These are phyloP conservation scores for Gasteruption jaculator DNA, from an alignment of 2,888 invertebrate genomes.

Conservation along the genomic window DNA sequence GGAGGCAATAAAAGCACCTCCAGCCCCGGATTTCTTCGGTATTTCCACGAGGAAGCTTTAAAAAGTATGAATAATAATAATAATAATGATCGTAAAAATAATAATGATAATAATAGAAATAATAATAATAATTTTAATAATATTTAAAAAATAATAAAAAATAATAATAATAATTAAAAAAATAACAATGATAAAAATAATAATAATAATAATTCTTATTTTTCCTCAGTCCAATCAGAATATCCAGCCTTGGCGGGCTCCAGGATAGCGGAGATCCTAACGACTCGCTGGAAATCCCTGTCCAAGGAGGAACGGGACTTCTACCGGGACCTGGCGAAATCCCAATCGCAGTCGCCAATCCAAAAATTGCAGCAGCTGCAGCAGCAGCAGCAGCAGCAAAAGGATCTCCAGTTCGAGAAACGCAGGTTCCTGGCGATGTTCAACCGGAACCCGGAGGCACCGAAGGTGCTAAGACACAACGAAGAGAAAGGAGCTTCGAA, in stretches of 20 bases:
- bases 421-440: constrained; percentile 35
- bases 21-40: too few relatives aligned
- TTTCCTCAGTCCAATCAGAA: constrained; percentile 34
- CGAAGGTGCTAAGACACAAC: too few relatives aligned
- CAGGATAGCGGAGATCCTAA: constrained; percentile 45
- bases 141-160: too few relatives aligned
- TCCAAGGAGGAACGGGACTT: constrained; percentile 44
- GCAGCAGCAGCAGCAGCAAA: constrained; percentile 16
- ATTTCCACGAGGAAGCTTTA: too few relatives aligned
- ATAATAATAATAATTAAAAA: too few relatives aligned
- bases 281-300: constrained; percentile 45
- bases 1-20: too few relatives aligned
- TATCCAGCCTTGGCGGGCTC: constrained; percentile 42
- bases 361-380: constrained; percentile 10
- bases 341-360: constrained; percentile 16
- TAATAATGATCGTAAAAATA: too few relatives aligned
- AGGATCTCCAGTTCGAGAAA: constrained; percentile 29
- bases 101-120: too few relatives aligned
- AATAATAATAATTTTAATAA: too few relatives aligned
- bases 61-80: too few relatives aligned
- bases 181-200: constrained; percentile 2
- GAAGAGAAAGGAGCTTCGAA: too few relatives aligned
- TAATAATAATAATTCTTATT: constrained; percentile 8
- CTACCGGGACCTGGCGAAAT: constrained; percentile 33
- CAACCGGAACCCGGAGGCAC: too few relatives aligned